These are phyloP conservation scores for Ganaspis brasiliensis DNA, from an alignment of 2,888 invertebrate species.

Conservation along the genomic window DNA sequence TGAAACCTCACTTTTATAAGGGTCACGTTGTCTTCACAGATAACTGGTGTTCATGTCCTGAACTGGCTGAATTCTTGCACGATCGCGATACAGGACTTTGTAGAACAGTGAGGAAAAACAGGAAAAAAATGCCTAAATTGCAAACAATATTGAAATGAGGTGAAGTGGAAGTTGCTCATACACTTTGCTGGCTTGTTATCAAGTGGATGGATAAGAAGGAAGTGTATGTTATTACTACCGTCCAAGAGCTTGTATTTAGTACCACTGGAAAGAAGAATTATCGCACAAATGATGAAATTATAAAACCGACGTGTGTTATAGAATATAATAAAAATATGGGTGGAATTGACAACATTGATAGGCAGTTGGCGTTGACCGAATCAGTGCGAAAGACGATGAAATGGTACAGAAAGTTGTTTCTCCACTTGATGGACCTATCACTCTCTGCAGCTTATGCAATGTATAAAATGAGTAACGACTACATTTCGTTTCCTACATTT, in stretches of 20 bases:
- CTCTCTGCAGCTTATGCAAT: slow-evolving; percentile 45
- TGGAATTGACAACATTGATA: slow-evolving; percentile 48
- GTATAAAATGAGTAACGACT: slow-evolving; percentile 46
- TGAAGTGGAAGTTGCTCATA: slow-evolving; percentile 44
- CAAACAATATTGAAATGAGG: slow-evolving; percentile 46
- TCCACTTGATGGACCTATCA: slow-evolving; percentile 48
- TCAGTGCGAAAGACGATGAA: slow-evolving; percentile 55
- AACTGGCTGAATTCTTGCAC: slow-evolving; percentile 55
- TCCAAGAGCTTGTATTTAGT: slow-evolving; percentile 52
- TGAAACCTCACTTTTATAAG: slow-evolving; percentile 50
- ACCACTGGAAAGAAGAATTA: slow-evolving; percentile 51
- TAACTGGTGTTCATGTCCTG: slow-evolving; percentile 52
- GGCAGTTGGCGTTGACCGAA: slow-evolving; percentile 52
- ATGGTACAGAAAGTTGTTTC: slow-evolving; percentile 55
- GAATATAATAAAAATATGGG: slow-evolving; percentile 57
- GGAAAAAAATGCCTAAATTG: slow-evolving; percentile 49
- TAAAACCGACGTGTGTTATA: slow-evolving; percentile 52
- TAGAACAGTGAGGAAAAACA: slow-evolving; percentile 51
- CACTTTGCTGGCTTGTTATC: slow-evolving; percentile 37
- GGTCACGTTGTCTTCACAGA: slow-evolving; percentile 49
- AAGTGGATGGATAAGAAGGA: slow-evolving; percentile 52
- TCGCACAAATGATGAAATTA: slow-evolving; percentile 51
- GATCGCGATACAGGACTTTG: slow-evolving; percentile 52
- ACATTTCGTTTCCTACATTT: slow-evolving; percentile 2
- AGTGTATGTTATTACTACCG: slow-evolving; percentile 49